Conservation (phyloP, 2,113 vertebrate species). For the Gymnorhina tibicen region DNA sequence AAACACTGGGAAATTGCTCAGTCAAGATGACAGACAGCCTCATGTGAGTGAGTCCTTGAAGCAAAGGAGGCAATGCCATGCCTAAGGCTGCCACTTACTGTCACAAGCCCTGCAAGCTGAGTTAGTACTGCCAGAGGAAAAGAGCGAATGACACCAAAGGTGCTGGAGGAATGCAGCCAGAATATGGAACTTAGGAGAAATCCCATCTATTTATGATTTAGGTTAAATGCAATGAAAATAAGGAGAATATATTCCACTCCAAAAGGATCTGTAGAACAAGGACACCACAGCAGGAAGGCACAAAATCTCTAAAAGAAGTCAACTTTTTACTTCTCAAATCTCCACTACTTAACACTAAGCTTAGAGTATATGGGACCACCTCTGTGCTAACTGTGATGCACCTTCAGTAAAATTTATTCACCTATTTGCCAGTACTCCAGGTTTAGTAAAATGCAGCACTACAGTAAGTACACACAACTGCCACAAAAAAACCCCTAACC, state of each 20-base stretch:
- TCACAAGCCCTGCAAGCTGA: neutral
- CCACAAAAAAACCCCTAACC: neutral
- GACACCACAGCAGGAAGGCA: neutral
- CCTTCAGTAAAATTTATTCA: neutral
- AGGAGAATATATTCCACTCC: neutral
- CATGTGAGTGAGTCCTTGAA: accelerated
- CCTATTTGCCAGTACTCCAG: neutral
- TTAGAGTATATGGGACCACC: neutral
- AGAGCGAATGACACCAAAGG: neutral
- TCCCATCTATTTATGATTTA: neutral
- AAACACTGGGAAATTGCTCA: neutral
- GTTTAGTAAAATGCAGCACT: neutral
- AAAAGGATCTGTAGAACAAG: neutral
- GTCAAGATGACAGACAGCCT: accelerated
- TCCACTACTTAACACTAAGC: neutral
- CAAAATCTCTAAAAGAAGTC: neutral
- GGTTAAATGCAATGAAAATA: neutral
- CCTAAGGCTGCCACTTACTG: neutral
- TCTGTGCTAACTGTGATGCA: neutral
- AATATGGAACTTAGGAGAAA: neutral
- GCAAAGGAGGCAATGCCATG: neutral
- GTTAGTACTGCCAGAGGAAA: neutral
- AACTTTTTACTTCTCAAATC: neutral
- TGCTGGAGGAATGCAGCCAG: neutral
- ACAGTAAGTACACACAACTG: neutral